Percentiles rank a stretch among this genome's conserved stretches.
Evolutionary conservation across 2,888 invertebrate genomes (phyloP).

Genomic region (Phortica magna): DNA sequence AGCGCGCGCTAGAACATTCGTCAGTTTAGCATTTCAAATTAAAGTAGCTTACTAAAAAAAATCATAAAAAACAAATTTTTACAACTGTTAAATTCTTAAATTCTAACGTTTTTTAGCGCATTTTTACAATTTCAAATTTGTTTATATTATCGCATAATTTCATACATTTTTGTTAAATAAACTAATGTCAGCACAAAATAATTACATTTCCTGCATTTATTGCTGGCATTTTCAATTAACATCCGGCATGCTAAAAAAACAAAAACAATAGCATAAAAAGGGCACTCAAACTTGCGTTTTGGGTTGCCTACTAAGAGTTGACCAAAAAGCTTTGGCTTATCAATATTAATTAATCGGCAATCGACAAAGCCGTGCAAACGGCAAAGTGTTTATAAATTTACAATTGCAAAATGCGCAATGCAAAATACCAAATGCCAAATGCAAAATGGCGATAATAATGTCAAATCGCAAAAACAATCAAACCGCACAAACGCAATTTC

Average conservation of each 20-base stretch:
- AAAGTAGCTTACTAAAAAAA: no score
- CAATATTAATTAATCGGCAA: slow-evolving; percentile 61
- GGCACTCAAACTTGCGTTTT: background rate
- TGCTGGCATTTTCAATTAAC: slow-evolving; percentile 56
- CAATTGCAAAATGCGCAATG: background rate
- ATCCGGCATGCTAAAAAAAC: slow-evolving; percentile 42
- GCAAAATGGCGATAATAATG: background rate
- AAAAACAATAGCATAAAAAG: slow-evolving; percentile 11
- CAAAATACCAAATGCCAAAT: background rate
- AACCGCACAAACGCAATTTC: slow-evolving; percentile 12
- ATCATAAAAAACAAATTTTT: no score
- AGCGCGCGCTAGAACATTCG: no score
- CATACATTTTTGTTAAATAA: background rate
- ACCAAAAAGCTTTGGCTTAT: slow-evolving; percentile 44
- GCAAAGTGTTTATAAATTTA: slow-evolving; percentile 11
- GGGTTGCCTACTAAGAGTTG: no score
- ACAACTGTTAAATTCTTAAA: no score
- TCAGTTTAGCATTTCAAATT: no score
- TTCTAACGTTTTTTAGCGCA: no score
- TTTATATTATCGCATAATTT: background rate
- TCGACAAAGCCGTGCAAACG: slow-evolving; percentile 24
- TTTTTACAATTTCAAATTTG: no score
- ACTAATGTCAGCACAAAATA: slow-evolving; percentile 39
- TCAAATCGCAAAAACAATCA: slow-evolving; percentile 12
- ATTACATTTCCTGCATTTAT: slow-evolving; percentile 56